A percentile compares a stretch with the other conserved stretches of the same genome.
Conservation (phyloP, 2,888 invertebrate genomes). For the Lepidocyrtoides sp. region DNA sequence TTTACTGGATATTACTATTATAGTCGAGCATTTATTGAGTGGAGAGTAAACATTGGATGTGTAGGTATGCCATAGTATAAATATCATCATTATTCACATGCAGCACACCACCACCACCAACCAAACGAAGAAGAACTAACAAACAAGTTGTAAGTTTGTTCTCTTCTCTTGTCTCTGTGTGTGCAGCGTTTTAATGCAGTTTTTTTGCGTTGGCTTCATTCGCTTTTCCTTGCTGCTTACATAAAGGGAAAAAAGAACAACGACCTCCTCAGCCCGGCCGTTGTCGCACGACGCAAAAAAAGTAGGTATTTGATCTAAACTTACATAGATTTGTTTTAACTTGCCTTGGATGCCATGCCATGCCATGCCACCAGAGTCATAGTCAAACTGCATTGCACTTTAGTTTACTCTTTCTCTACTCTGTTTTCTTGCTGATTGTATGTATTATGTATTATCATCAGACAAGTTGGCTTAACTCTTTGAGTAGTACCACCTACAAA, state of each 20-base stretch:
- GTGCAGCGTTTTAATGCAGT: not conserved
- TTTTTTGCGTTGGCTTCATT: not conserved
- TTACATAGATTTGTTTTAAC: not conserved
- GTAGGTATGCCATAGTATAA: not conserved
- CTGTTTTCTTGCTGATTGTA: not conserved
- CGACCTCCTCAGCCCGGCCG: conserved; percentile 72
- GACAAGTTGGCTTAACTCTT: not conserved
- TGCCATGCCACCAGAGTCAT: not conserved
- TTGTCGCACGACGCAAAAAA: conserved; percentile 78
- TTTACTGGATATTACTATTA: conserved; percentile 32
- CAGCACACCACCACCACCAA: not conserved
- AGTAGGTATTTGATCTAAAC: conserved; percentile 49
- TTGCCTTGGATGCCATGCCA: not conserved
- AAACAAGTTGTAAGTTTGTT: not conserved
- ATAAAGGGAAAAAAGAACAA: conserved; percentile 59
- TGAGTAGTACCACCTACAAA: conserved; percentile 43
- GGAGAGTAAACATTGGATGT: conserved; percentile 32
- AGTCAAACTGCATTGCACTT: conserved; percentile 13
- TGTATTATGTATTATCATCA: not conserved
- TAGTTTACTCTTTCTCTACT: not conserved
- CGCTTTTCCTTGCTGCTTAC: not conserved
- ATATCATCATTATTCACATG: not conserved
- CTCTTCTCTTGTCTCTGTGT: not conserved
- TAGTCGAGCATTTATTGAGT: not conserved
- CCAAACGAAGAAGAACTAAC: not conserved